Evolutionary conservation across 2,888 invertebrate genomes (phyloP).

Genomic region (Diachrysia chrysitis): DNA sequence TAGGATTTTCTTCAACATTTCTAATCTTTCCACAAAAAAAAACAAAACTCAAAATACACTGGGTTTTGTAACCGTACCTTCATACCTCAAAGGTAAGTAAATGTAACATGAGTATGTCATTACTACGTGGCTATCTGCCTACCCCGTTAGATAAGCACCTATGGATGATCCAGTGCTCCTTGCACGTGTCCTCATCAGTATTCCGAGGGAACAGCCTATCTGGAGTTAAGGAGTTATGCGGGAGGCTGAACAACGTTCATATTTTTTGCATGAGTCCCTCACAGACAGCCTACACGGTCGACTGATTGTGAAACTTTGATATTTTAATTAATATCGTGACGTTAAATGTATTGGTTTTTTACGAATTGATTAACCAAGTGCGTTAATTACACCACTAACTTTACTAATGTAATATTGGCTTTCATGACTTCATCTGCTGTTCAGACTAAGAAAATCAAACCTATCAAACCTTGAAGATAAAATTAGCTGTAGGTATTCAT

Average conservation of each 20-base stretch:
- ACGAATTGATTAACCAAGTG: neutral
- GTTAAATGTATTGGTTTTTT: neutral
- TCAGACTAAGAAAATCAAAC: too few species aligned
- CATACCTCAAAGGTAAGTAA: neutral
- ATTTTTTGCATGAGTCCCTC: slow-evolving; percentile 26
- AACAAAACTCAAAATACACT: neutral
- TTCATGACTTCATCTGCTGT: too few species aligned
- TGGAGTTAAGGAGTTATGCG: slow-evolving; percentile 23
- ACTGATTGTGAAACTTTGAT: slow-evolving; percentile 7
- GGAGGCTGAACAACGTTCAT: slow-evolving; percentile 5
- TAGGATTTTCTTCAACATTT: too few species aligned
- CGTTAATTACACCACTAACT: too few species aligned
- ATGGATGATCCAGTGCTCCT: slow-evolving; percentile 3
- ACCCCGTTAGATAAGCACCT: neutral
- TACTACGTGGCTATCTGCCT: neutral
- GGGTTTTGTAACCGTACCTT: neutral
- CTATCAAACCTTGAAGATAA: too few species aligned
- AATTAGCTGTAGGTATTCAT: too few species aligned
- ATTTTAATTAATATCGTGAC: slow-evolving; percentile 37
- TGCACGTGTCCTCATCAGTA: slow-evolving; percentile 34
- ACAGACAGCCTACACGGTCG: slow-evolving; percentile 1
- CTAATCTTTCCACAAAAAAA: neutral
- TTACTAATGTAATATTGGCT: too few species aligned
- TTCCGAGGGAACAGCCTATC: slow-evolving; percentile 38
- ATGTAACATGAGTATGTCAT: neutral